phyloP scores from a whole-genome alignment of 2,113 vertebrate species.

The Lagopus muta region DNA sequence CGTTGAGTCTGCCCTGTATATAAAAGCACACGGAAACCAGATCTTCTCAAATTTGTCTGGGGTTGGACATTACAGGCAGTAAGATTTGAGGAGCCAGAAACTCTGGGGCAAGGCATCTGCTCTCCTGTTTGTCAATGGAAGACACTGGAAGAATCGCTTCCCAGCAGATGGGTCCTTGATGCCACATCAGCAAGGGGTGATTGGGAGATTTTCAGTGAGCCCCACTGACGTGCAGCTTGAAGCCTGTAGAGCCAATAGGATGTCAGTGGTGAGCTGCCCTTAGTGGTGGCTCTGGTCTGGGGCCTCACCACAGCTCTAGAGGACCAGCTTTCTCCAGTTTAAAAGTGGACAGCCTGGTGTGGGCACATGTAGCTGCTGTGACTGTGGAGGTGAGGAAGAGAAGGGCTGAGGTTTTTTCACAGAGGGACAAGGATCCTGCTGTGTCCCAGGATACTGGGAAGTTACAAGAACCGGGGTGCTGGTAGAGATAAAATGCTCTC shows the following conservation, averaged over 20 bases:
- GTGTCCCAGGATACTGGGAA: background rate
- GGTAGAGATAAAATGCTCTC: background rate
- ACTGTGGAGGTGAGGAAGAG: background rate
- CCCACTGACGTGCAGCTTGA: accelerated
- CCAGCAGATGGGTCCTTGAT: background rate
- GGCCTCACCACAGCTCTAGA: background rate
- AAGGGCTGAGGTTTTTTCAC: background rate
- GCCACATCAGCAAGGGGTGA: background rate
- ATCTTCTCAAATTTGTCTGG: background rate
- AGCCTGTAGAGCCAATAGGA: background rate
- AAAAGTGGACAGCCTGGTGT: background rate
- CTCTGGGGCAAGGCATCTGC: background rate
- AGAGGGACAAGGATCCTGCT: background rate
- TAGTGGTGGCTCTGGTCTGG: background rate
- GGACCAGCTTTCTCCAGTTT: background rate
- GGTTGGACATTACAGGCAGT: background rate
- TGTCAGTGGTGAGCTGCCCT: accelerated
- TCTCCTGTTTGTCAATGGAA: background rate
- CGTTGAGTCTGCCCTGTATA: background rate
- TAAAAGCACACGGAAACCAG: background rate
- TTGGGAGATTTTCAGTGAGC: background rate
- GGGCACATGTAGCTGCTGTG: accelerated
- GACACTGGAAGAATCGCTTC: accelerated
- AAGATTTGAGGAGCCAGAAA: background rate
- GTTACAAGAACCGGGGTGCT: background rate